Conservation (phyloP, 1,140 invertebrate species). For the Parapsyche elsis region DNA sequence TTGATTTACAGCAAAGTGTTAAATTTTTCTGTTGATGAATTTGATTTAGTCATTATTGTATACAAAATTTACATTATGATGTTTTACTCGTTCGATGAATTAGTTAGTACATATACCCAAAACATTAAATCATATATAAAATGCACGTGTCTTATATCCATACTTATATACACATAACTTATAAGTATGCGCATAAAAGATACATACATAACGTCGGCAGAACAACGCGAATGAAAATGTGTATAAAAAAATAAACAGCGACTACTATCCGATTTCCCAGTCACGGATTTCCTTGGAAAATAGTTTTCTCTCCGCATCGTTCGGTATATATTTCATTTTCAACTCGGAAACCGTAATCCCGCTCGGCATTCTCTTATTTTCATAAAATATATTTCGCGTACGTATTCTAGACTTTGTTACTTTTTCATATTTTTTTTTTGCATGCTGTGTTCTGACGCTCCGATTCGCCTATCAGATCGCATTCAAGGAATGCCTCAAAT, state of each 20-base stretch:
- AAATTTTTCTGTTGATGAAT: no score
- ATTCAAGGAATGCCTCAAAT: neutral
- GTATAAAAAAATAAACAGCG: neutral
- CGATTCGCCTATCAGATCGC: no score
- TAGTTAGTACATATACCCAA: no score
- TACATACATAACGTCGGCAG: neutral
- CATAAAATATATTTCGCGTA: slow-evolving; percentile 3
- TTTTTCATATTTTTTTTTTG: neutral
- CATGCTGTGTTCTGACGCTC: neutral
- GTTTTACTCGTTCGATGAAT: no score
- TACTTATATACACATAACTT: no score
- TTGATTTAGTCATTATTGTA: no score
- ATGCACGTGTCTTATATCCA: no score
- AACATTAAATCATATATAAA: no score
- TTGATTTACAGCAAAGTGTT: no score
- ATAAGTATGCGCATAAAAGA: no score
- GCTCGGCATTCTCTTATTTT: slow-evolving; percentile 1
- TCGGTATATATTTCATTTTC: slow-evolving; percentile 26
- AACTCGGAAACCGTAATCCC: slow-evolving; percentile 22
- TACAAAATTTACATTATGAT: no score
- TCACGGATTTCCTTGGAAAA: slow-evolving; percentile 14
- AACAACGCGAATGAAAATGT: slow-evolving; percentile 4
- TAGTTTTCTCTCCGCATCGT: slow-evolving; percentile 14
- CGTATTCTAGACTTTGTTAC: neutral
- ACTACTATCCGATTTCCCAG: neutral